phyloP scores from a whole-genome alignment of 2,113 vertebrate species.

The Podilymbus podiceps region DNA sequence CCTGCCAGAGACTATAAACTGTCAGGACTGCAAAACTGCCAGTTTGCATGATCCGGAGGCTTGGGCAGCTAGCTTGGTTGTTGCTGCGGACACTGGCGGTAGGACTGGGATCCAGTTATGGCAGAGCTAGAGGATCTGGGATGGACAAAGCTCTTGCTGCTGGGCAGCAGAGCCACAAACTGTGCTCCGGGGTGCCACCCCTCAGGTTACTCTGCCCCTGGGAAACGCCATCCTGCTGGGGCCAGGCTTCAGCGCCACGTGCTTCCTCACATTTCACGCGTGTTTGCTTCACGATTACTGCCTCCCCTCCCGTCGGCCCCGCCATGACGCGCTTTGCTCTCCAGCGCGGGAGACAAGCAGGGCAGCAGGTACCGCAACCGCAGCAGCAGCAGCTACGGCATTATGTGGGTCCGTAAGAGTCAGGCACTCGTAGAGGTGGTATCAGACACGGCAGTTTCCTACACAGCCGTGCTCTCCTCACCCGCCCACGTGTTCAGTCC shows the following conservation, averaged over 20 bases:
- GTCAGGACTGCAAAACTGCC: not conserved
- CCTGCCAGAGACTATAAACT: not conserved
- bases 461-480: not conserved
- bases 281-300: not conserved
- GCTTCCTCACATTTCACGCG: rapidly evolving
- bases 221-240: rapidly evolving
- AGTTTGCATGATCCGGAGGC: not conserved
- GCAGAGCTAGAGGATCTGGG: not conserved
- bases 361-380: not conserved
- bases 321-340: not conserved
- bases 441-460: rapidly evolving
- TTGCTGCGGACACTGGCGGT: not conserved
- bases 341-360: not conserved
- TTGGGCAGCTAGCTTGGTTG: not conserved
- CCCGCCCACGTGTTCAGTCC: rapidly evolving
- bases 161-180: not conserved
- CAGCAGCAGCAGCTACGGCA: not conserved
- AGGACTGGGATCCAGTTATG: not conserved
- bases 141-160: not conserved
- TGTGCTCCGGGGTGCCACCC: rapidly evolving
- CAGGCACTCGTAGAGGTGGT: rapidly evolving
- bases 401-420: rapidly evolving
- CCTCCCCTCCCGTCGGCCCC: not conserved
- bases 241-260: not conserved
- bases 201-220: not conserved